phyloP scores from a whole-genome alignment of 2,797 vertebrate genomes.

The Denticeps clupeoides region DNA sequence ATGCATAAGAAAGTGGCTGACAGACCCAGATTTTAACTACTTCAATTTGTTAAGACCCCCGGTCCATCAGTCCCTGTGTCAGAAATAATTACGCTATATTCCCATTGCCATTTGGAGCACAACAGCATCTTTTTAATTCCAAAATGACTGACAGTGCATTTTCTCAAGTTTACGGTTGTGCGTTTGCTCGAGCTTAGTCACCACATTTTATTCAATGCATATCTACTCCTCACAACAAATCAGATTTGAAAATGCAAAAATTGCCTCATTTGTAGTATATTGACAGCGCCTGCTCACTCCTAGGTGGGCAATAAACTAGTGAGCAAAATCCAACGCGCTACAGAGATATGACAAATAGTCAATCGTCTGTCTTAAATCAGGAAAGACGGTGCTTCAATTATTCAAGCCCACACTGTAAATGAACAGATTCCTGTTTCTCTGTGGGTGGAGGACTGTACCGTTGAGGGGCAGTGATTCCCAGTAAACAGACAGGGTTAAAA shows the following conservation, averaged over 20 bases:
- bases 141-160: conserved; percentile 52
- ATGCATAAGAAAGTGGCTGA: conserved; percentile 48
- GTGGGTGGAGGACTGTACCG: neutral
- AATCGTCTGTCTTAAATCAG: too few relatives aligned
- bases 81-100: conserved; percentile 50
- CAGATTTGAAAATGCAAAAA: conserved; percentile 52
- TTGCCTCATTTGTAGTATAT: conserved; percentile 38
- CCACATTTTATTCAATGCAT: conserved; percentile 49
- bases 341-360: too few relatives aligned
- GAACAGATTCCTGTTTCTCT: neutral
- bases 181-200: conserved; percentile 35
- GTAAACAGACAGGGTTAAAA: neutral
- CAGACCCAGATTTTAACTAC: conserved; percentile 49
- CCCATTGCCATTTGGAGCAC: conserved; percentile 45
- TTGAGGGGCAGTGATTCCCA: neutral
- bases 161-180: conserved; percentile 34
- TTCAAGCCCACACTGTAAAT: too few relatives aligned
- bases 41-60: conserved; percentile 51
- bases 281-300: conserved; percentile 44
- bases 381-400: too few relatives aligned
- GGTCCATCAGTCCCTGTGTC: conserved; percentile 56
- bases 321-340: too few relatives aligned
- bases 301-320: too few relatives aligned
- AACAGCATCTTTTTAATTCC: conserved; percentile 45
- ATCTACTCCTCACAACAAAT: conserved; percentile 49